Evolutionary conservation across 2,888 invertebrate genomes (phyloP).

Genomic region (Choristoneura rosaceana): DNA sequence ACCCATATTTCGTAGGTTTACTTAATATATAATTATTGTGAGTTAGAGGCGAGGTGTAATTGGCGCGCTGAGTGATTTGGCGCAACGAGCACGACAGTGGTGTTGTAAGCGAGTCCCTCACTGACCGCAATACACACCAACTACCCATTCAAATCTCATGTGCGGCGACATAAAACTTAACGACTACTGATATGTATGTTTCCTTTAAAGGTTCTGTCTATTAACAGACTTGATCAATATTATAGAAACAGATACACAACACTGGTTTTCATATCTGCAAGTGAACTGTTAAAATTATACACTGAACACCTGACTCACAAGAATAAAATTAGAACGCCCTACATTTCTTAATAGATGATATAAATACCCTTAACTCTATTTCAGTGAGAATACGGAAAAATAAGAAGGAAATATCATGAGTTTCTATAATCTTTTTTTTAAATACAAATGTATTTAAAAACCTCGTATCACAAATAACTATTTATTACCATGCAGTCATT

Average conservation of each 20-base stretch:
- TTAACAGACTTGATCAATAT: conserved; percentile 44
- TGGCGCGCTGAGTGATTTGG: conserved; percentile 74
- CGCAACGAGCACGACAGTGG: conserved; percentile 66
- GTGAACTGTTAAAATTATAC: conserved; percentile 56
- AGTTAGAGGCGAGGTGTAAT: conserved; percentile 64
- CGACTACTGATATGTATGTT: conserved; percentile 39
- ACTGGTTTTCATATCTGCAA: conserved; percentile 52
- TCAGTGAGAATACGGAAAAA: conserved; percentile 18
- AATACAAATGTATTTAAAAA: too few species aligned
- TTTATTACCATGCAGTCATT: too few species aligned
- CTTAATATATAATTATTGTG: conserved; percentile 55
- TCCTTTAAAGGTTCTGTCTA: conserved; percentile 38
- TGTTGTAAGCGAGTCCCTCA: conserved; percentile 65
- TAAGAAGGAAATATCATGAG: conserved; percentile 6
- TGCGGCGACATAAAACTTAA: conserved; percentile 47
- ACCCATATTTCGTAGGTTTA: conserved; percentile 34
- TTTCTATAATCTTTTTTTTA: neutral
- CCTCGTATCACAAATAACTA: too few species aligned
- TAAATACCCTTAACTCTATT: conserved; percentile 33
- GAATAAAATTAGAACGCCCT: conserved; percentile 66
- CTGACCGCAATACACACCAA: conserved; percentile 71
- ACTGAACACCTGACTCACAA: conserved; percentile 70
- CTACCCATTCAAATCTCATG: conserved; percentile 59
- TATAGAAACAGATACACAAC: conserved; percentile 37
- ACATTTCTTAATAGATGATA: conserved; percentile 37